These are phyloP conservation scores for Anadara kagoshimensis DNA, from an alignment of 1,140 invertebrate genomes.

Conservation along the genomic window DNA sequence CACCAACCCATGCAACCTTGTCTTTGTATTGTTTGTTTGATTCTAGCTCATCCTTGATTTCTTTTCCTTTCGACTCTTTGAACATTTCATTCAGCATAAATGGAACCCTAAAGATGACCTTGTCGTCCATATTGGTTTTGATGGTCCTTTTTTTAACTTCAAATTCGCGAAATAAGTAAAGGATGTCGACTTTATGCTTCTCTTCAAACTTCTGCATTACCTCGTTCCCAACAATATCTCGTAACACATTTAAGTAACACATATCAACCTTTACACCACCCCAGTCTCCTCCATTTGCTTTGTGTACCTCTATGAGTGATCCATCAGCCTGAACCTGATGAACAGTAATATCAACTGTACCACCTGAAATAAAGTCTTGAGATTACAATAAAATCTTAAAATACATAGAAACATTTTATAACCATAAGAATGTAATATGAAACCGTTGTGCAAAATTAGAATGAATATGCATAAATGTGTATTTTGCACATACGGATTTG, in stretches of 20 bases:
- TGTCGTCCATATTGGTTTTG: constrained; percentile 1
- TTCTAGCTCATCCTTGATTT: constrained; percentile 9
- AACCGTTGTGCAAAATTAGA: too few relatives aligned
- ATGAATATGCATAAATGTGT: too few relatives aligned
- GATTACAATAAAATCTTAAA: too few relatives aligned
- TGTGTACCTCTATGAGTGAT: constrained; percentile 29
- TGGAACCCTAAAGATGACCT: constrained; percentile 16
- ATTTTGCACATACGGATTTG: too few relatives aligned
- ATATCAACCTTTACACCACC: constrained; percentile 39
- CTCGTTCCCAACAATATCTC: constrained; percentile 20
- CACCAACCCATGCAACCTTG: background rate
- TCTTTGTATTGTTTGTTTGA: background rate
- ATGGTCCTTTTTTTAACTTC: constrained; percentile 37
- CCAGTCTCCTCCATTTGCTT: constrained; percentile 37
- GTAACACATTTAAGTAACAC: too few relatives aligned
- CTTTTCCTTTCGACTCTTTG: background rate
- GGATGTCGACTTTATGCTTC: constrained; percentile 13
- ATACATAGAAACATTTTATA: too few relatives aligned
- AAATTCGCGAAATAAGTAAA: constrained; percentile 35
- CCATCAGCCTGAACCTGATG: constrained; percentile 18
- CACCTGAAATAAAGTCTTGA: constrained; percentile 37
- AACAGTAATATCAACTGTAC: constrained; percentile 41
- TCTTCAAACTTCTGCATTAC: constrained; percentile 19
- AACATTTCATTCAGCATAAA: constrained; percentile 1
- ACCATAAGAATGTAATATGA: too few relatives aligned